A percentile compares a stretch with the other conserved stretches of the same genome.
phyloP scores from a whole-genome alignment of 2,797 vertebrate genomes.

The Phataginus tricuspis region DNA sequence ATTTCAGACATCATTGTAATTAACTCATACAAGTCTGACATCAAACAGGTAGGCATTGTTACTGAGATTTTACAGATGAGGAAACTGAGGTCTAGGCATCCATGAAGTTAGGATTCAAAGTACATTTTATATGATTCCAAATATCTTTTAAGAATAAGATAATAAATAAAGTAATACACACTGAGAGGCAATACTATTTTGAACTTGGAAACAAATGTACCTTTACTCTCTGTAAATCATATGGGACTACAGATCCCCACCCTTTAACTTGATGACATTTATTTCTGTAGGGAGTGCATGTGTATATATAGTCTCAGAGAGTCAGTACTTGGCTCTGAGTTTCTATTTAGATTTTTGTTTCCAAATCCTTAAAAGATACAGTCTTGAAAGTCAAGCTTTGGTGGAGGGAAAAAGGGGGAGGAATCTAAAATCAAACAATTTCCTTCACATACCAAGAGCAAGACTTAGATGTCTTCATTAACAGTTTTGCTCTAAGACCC shows the following conservation, averaged over 20 bases:
- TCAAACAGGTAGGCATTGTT: not conserved
- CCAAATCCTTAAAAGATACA: constrained; percentile 20
- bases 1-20: not conserved
- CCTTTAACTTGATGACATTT: not conserved
- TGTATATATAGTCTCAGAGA: not conserved
- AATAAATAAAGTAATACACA: not conserved
- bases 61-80: not conserved
- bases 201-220: not conserved
- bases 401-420: not conserved
- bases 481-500: not conserved
- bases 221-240: not conserved
- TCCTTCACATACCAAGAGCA: not conserved
- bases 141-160: not conserved
- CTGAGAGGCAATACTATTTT: not conserved
- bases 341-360: constrained; percentile 38
- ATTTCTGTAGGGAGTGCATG: not conserved
- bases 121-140: not conserved
- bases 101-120: not conserved
- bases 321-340: not conserved
- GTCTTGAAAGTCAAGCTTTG: constrained; percentile 8
- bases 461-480: not conserved
- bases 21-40: not conserved
- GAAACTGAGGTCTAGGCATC: not conserved
- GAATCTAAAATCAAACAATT: constrained; percentile 3
- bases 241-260: not conserved